Evolutionary conservation across 2,113 vertebrate genomes (phyloP).

Genomic region (Mellivora capensis): DNA sequence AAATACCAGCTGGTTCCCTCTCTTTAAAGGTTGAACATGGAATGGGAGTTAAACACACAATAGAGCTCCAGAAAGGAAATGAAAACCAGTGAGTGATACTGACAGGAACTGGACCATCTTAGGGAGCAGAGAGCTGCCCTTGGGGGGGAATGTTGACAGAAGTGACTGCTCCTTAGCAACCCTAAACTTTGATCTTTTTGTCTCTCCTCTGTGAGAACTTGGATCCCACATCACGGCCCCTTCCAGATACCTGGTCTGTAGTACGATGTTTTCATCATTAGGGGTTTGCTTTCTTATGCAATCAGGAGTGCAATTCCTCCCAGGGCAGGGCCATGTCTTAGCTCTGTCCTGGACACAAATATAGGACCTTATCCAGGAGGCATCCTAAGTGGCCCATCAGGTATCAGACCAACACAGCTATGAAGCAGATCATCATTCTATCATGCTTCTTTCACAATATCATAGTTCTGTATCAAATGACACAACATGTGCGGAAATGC

Average conservation of each 20-base stretch:
- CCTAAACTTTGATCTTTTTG: not conserved
- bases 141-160: not conserved
- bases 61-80: not conserved
- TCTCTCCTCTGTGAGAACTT: not conserved
- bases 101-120: not conserved
- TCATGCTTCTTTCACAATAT: not conserved
- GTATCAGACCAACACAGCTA: not conserved
- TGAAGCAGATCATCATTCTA: not conserved
- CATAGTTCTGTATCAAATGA: not conserved
- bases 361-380: rapidly evolving
- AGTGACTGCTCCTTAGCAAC: not conserved
- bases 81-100: not conserved
- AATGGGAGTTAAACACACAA: not conserved
- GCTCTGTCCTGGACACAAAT: not conserved
- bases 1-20: not conserved
- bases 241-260: no score
- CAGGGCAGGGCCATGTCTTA: rapidly evolving
- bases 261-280: not conserved
- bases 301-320: no score
- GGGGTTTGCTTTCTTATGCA: not conserved
- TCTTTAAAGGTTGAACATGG: not conserved
- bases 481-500: not conserved
- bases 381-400: rapidly evolving
- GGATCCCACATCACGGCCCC: not conserved
- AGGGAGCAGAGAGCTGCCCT: not conserved